Conservation (phyloP, 2,888 invertebrate species). For the Bimastos eiseni region DNA sequence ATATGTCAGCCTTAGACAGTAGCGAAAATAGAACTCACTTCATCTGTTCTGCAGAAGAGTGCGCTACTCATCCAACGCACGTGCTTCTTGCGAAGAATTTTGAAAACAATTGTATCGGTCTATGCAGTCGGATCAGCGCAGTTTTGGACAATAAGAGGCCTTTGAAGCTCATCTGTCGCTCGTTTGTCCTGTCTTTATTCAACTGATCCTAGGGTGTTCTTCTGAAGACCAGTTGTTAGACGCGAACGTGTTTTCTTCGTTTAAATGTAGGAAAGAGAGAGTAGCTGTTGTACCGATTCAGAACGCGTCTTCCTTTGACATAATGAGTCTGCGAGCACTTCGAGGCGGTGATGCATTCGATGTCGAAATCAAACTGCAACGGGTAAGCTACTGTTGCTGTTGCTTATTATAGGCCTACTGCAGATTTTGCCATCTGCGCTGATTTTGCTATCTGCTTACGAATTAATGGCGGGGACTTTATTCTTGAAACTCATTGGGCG, state of each 20-base stretch:
- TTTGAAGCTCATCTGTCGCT: neutral
- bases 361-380: conserved; percentile 33
- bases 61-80: no score
- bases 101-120: neutral
- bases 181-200: neutral
- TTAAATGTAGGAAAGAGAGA: neutral
- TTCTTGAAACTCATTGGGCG: no score
- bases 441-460: neutral
- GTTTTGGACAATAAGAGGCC: neutral
- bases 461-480: neutral
- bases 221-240: neutral
- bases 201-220: neutral
- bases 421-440: no score
- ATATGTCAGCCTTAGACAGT: no score
- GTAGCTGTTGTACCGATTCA: neutral
- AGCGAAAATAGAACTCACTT: no score
- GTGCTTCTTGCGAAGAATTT: neutral
- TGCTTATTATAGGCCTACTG: neutral
- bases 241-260: neutral
- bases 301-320: neutral
- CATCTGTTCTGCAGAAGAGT: no score
- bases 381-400: neutral
- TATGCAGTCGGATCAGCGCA: neutral
- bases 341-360: conserved; percentile 31
- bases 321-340: conserved; percentile 30